Conservation (phyloP, 2,797 vertebrate species). For the Percopsis omiscomaycus region DNA sequence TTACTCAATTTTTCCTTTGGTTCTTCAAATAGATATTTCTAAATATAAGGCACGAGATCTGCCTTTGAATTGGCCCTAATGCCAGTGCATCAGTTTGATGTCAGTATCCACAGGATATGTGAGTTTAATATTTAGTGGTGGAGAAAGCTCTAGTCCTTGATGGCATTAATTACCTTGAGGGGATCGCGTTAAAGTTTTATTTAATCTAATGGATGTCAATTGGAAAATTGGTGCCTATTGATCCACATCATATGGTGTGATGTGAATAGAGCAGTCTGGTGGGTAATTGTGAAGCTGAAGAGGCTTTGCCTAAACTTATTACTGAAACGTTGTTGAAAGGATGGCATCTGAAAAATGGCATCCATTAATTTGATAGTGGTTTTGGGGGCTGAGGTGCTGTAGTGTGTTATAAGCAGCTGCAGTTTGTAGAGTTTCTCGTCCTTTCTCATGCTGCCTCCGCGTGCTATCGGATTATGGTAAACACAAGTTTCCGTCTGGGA, state of each 20-base stretch:
- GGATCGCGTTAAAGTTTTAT: slow-evolving; percentile 5
- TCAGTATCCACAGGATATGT: not conserved
- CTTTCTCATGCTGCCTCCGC: not conserved
- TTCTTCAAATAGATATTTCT: no score
- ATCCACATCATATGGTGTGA: not conserved
- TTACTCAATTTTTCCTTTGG: no score
- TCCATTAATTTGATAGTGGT: not conserved
- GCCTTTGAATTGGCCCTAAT: not conserved
- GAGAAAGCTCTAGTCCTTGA: not conserved
- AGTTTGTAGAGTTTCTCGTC: not conserved
- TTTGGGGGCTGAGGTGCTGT: not conserved
- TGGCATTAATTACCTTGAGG: not conserved
- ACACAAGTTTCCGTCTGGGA: no score
- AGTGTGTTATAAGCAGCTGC: not conserved
- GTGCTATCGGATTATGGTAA: no score
- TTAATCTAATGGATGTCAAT: not conserved
- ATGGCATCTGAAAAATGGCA: not conserved
- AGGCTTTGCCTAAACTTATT: not conserved
- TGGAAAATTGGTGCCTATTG: slow-evolving; percentile 1
- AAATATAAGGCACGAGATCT: not conserved
- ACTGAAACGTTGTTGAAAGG: not conserved
- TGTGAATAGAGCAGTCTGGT: not conserved
- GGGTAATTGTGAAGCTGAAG: not conserved
- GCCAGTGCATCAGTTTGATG: not conserved
- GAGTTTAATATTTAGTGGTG: not conserved